Base-by-base conservation (phyloP, 1,140 invertebrate species). In the Drosophila teissieri region DNA sequence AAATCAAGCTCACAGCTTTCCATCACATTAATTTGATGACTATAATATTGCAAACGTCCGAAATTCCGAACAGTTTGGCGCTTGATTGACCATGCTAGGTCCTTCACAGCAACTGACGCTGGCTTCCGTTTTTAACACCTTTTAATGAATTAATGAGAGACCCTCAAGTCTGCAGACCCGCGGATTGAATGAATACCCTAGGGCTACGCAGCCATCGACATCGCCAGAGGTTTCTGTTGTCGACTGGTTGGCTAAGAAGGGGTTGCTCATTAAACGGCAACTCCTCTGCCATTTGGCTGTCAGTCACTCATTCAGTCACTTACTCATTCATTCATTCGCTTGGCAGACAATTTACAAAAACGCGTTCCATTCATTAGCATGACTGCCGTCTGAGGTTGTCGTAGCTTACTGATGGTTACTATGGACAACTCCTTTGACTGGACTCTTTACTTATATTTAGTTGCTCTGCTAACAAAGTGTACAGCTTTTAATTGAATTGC, bases 281-380 rank as follows among this genome's bases (percentile, higher is more conserved):
- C 62, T 81, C 52, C 73, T 75, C 78, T 86, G 78, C 83, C 72
- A 86, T 88, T 86, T 79, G 83, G 53, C 70, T 86, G 83, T 88
- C 83, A 86, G 55, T 88, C 83, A 88, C 60, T 86, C 82, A 78
- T 78, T 86, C 54, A 75, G 39, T 77, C 63, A 77, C 63, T 76
- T 70, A 85, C 40, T 69, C 78, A 85, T 85, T 85, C 78, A 85
- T 85, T 55, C 63, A 12, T 34, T 64, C 67, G 80, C 58, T 68
- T 82, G 69, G 69, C 74, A 88, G 83, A 82, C 83, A 83, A 74
- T 81, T 86, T 78, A 85, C 78, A 81, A 81, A 81, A 86, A 77
- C 78, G 82, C 82, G 69, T 86, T 78, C 63, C 82, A 85, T 88
- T 86, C 82, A 86, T 88, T 86, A 82, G 82, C 83, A 88, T 72